Evolutionary conservation across 2,113 vertebrate species (phyloP).

Genomic region (Candoia aspera): DNA sequence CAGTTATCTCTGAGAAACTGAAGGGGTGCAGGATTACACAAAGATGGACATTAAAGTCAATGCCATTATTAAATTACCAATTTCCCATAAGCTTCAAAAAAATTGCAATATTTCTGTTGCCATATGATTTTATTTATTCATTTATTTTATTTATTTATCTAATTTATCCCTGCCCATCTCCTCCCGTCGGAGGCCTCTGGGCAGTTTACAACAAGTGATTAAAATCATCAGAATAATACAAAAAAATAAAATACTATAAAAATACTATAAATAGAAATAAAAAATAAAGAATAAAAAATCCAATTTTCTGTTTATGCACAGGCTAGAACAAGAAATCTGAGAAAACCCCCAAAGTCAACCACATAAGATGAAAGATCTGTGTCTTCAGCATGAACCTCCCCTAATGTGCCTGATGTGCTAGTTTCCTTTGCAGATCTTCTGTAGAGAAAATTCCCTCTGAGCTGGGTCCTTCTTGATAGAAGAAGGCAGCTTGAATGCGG

Average conservation of each 20-base stretch:
- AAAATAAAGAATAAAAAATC: too few relatives aligned
- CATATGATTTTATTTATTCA: constrained; percentile 1
- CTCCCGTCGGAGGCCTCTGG: too few relatives aligned
- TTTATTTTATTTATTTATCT: too few relatives aligned
- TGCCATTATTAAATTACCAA: not conserved
- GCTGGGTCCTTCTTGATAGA: not conserved
- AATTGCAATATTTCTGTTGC: not conserved
- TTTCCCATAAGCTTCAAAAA: not conserved
- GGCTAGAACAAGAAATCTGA: not conserved
- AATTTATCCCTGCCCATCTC: too few relatives aligned
- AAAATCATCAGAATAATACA: too few relatives aligned
- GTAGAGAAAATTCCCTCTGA: not conserved
- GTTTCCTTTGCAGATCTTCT: not conserved
- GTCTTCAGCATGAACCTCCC: not conserved
- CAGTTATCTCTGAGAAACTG: constrained; percentile 39
- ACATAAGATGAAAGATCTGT: not conserved
- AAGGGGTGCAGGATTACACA: constrained; percentile 31
- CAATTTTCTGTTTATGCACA: not conserved
- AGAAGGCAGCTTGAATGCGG: not conserved
- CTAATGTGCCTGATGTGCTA: not conserved
- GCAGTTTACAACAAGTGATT: too few relatives aligned
- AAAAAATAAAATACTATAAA: too few relatives aligned
- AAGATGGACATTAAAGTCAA: constrained; percentile 6
- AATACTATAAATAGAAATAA: too few relatives aligned
- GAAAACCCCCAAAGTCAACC: not conserved